A percentile compares a stretch with the other conserved stretches of the same genome.
Evolutionary conservation across 1,140 invertebrate genomes (phyloP).

Genomic region (Drosophila pachea): DNA sequence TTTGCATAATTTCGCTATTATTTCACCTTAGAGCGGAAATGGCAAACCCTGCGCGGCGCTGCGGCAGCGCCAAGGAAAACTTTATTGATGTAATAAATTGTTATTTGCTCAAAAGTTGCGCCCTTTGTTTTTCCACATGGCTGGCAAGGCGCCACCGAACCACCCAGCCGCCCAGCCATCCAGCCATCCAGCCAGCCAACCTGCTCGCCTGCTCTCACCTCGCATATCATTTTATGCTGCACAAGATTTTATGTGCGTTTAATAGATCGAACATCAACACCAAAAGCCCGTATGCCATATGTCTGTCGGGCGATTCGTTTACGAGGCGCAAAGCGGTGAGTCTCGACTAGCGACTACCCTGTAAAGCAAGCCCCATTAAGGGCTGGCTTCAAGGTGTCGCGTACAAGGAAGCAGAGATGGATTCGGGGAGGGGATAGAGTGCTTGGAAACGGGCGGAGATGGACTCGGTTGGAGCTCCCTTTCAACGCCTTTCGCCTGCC

Average conservation of each 20-base stretch:
- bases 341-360: neutral
- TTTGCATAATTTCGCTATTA: slow-evolving; percentile 68
- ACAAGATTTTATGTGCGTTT: slow-evolving; percentile 57
- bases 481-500: slow-evolving; percentile 10
- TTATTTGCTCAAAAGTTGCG: slow-evolving; percentile 57
- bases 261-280: slow-evolving; percentile 57
- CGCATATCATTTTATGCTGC: slow-evolving; percentile 26
- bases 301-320: slow-evolving; percentile 30
- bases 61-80: slow-evolving; percentile 17
- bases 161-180: neutral
- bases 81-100: slow-evolving; percentile 72
- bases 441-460: no score
- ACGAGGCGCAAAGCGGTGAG: slow-evolving; percentile 1
- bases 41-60: neutral
- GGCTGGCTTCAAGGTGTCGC: no score
- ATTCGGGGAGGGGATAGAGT: no score
- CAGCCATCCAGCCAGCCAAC: neutral
- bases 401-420: no score
- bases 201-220: neutral
- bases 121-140: slow-evolving; percentile 61
- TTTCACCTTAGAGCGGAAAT: slow-evolving; percentile 58
- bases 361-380: neutral
- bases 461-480: no score
- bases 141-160: slow-evolving; percentile 34
- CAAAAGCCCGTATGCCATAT: slow-evolving; percentile 28